Evolutionary conservation across 1,140 invertebrate species (phyloP).

Genomic region (Octopus bimaculoides): DNA sequence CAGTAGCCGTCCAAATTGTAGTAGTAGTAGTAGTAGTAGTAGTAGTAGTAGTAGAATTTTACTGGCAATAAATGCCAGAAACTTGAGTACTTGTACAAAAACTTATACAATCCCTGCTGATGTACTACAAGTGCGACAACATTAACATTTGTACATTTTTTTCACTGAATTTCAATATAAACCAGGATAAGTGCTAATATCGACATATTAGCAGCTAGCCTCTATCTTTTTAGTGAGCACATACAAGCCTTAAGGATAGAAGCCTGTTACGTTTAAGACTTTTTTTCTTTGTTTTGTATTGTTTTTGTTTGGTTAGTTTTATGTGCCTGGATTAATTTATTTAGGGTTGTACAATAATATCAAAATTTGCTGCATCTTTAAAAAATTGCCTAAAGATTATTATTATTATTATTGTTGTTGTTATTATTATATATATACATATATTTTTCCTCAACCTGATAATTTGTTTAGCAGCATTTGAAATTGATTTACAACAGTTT

Average conservation of each 20-base stretch:
- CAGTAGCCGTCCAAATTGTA: constrained; percentile 7
- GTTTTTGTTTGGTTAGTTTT: background rate
- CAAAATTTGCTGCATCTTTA: constrained; percentile 9
- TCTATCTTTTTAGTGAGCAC: constrained; percentile 4
- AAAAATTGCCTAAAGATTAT: background rate
- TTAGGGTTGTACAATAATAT: background rate
- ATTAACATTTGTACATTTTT: background rate
- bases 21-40: background rate
- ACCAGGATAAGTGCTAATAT: constrained; percentile 5
- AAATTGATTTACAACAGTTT: background rate
- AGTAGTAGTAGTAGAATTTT: constrained; percentile 3
- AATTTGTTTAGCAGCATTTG: constrained; percentile 6
- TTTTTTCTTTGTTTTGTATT: constrained; percentile 5
- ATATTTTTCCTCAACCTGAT: background rate
- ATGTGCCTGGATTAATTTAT: background rate
- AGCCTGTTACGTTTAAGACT: constrained; percentile 2
- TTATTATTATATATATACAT: no score
- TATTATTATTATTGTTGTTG: background rate
- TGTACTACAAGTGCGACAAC: background rate
- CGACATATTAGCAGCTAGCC: constrained; percentile 1
- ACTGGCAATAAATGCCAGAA: constrained; percentile 6
- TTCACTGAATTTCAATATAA: background rate
- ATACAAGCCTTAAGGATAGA: constrained; percentile 16
- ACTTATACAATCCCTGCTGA: constrained; percentile 5
- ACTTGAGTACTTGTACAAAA: background rate